Base-by-base conservation (phyloP, 2,113 vertebrate genomes). In the Acanthisitta chloris region DNA sequence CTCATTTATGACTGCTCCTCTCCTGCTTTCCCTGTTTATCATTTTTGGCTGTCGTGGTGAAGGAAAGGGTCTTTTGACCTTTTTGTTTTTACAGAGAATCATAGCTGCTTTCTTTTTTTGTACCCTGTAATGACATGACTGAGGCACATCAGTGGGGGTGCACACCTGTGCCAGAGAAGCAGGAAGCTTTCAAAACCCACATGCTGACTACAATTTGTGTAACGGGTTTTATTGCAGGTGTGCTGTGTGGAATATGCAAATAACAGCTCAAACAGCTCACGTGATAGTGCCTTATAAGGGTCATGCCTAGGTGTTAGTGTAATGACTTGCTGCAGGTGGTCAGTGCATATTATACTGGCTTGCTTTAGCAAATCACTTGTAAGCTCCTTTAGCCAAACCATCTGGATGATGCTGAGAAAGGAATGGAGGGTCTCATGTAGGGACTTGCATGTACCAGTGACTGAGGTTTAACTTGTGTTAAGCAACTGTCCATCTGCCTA, bases 291-390 rank as follows among this genome's bases (percentile, higher is more conserved):
- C 1, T 40, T 54, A 2, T 24, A 38, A 38, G 66, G 46, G 25
- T 15, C 10, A 3, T 7, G 25, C 48, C 73, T 12, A 38, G 29
- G 29, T 9, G 4, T 38, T 64, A 28, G 3, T 2, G 36, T 49
- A 79, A 38, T 0, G 9, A 33, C 33, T 57, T 9, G 19, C 64
- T 86, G 42, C 48, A 91, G 83, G 8, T 3, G 8, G 28, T 85
- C 5, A 21, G 25, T 4, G n/a, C 26, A 12, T 1, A 0, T 61
- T 21, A 23, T 0, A 25, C 13, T 2, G 28, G 2, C 69, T 42
- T 20, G 34, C 21, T 40, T 69, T 33, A 83, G 80, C 57, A 52
- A 86, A 73, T 14, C 3, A 3, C 24, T 34, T 6, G 20, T 18
- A 16, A 59, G 64, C 17, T 23, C 33, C 51, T 66, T n/a, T 3